Conservation (phyloP, 2,888 invertebrate genomes). For the Agrilus biguttatus region DNA sequence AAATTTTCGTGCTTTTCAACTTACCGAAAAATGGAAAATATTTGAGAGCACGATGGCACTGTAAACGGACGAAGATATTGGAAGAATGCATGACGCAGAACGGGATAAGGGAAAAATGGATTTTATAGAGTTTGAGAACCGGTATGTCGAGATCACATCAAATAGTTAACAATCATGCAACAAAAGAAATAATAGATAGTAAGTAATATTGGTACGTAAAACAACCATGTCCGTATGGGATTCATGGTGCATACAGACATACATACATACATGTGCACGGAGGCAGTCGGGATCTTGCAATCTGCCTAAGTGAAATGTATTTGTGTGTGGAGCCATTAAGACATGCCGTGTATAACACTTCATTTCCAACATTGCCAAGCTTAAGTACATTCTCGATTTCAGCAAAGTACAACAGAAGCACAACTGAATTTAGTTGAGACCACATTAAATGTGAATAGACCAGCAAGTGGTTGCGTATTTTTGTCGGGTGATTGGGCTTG, state of each 20-base stretch:
- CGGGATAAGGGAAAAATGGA: too few species aligned
- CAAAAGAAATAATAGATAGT: conserved; percentile 5
- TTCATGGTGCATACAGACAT: conserved; percentile 24
- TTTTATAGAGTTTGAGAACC: conserved; percentile 7
- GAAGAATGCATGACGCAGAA: too few species aligned
- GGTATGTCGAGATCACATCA: conserved; percentile 11
- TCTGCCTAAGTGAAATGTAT: conserved; percentile 31
- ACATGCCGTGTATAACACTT: conserved; percentile 29
- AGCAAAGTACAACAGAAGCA: conserved; percentile 23
- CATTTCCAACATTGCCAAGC: conserved; percentile 18
- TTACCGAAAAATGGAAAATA: too few species aligned
- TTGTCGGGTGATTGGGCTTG: too few species aligned
- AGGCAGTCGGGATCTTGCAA: conserved; percentile 22
- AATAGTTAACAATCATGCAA: conserved; percentile 17
- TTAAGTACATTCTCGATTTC: conserved; percentile 24
- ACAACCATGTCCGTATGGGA: conserved; percentile 6
- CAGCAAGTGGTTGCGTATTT: conserved; percentile 8
- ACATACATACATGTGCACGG: conserved; percentile 26
- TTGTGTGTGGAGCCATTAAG: conserved; percentile 30
- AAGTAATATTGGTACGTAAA: conserved; percentile 23
- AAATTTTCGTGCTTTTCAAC: too few species aligned
- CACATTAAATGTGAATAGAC: conserved; percentile 11
- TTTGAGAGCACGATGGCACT: too few species aligned
- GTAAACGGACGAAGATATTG: too few species aligned
- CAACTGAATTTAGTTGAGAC: conserved; percentile 13